phyloP scores from a whole-genome alignment of 1,140 invertebrate genomes.

The Drosophila guanche region DNA sequence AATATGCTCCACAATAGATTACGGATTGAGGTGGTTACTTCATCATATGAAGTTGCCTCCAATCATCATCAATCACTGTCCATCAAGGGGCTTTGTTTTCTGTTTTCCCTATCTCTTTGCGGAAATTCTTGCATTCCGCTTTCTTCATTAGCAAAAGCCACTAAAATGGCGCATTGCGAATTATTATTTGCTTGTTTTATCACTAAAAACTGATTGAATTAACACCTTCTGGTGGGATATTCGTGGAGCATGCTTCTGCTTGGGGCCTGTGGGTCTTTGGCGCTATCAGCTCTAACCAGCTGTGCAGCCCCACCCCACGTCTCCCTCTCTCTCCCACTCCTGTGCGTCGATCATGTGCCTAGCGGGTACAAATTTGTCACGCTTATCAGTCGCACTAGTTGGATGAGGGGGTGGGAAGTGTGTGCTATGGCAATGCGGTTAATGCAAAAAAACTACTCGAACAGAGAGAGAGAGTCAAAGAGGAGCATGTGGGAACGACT shows the following conservation, averaged over 20 bases:
- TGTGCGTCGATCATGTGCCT: conserved; percentile 63
- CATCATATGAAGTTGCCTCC: too few species aligned
- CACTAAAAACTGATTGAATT: conserved; percentile 45
- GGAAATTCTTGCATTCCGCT: too few species aligned
- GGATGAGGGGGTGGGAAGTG: neutral
- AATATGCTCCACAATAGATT: too few species aligned
- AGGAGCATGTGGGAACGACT: too few species aligned
- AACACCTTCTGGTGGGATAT: conserved; percentile 35
- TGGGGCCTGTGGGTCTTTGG: conserved; percentile 15
- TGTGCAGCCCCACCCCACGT: neutral
- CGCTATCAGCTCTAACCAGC: conserved; percentile 46
- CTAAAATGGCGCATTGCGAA: conserved; percentile 8
- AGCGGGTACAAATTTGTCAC: conserved; percentile 66
- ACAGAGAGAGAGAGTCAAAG: neutral
- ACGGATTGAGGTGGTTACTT: too few species aligned
- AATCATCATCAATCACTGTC: too few species aligned
- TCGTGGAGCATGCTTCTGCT: too few species aligned
- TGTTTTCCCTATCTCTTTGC: too few species aligned
- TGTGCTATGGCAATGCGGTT: neutral
- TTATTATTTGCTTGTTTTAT: conserved; percentile 18
- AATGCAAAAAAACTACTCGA: neutral
- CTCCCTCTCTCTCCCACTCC: neutral
- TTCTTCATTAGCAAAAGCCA: too few species aligned
- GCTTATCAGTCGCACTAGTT: conserved; percentile 54
- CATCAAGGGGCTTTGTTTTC: neutral